Conservation (phyloP, 2,888 invertebrate species). For the Amorpha juglandis region DNA sequence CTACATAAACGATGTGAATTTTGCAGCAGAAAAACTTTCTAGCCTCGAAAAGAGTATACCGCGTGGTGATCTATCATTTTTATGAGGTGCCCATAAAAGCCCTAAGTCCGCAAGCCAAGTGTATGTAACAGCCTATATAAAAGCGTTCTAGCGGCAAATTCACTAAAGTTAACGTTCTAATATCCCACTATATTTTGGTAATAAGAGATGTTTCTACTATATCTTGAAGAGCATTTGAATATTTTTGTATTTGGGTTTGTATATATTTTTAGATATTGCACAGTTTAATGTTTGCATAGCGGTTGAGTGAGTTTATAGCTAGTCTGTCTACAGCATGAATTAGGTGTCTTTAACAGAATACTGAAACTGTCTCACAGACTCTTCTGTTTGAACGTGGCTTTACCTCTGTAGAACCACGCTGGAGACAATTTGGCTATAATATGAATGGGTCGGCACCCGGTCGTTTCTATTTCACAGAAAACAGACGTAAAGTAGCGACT, state of each 20-base stretch:
- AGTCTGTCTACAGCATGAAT: no score
- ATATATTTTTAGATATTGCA: no score
- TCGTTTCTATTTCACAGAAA: no score
- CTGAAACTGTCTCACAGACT: no score
- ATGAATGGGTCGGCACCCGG: no score
- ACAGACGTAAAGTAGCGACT: no score
- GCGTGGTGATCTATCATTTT: constrained; percentile 76
- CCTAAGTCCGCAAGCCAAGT: constrained; percentile 74
- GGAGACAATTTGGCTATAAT: no score
- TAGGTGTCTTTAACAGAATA: no score
- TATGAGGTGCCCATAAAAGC: constrained; percentile 76
- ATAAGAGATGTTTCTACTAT: constrained; percentile 37
- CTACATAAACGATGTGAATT: neutral
- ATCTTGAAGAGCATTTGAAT: constrained; percentile 8
- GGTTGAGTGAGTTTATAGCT: no score
- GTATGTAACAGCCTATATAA: constrained; percentile 79
- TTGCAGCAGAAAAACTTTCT: constrained; percentile 9
- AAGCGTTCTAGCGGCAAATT: constrained; percentile 71
- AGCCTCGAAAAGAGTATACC: constrained; percentile 9
- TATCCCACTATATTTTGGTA: constrained; percentile 59
- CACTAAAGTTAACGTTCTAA: constrained; percentile 64
- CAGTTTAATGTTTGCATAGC: no score
- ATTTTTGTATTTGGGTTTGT: neutral
- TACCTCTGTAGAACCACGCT: no score
- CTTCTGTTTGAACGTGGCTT: no score